Percentiles rank a stretch among this genome's conserved stretches.
Evolutionary conservation across 2,888 invertebrate species (phyloP).

Genomic region (Erpobdella octoculata): DNA sequence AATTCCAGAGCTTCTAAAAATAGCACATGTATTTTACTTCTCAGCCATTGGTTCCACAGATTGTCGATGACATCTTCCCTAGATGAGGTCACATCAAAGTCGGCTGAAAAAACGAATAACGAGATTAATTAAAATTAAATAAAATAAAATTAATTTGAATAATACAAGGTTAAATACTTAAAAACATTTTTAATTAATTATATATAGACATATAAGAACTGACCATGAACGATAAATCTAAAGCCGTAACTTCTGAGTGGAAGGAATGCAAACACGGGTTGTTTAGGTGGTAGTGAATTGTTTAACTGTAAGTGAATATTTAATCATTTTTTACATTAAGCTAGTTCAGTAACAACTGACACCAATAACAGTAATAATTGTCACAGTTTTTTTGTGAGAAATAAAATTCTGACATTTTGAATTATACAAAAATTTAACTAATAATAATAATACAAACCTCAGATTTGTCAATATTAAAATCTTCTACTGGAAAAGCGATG

Average conservation of each 20-base stretch:
- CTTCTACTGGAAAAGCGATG: slow-evolving; percentile 44
- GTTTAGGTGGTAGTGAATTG: slow-evolving; percentile 41
- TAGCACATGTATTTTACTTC: slow-evolving; percentile 45
- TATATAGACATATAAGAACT: background rate
- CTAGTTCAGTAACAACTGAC: background rate
- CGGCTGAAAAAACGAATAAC: slow-evolving; percentile 41
- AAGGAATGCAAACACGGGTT: slow-evolving; percentile 51
- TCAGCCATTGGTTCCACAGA: slow-evolving; percentile 52
- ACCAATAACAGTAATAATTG: background rate
- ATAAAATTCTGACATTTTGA: background rate
- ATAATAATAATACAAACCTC: too few species aligned
- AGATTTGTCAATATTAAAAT: background rate
- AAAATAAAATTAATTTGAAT: background rate
- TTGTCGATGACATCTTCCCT: slow-evolving; percentile 52
- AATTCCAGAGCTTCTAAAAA: slow-evolving; percentile 47
- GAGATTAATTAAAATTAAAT: background rate
- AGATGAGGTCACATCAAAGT: slow-evolving; percentile 53
- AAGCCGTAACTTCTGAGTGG: slow-evolving; percentile 52
- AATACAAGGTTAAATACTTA: background rate
- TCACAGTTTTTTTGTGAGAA: background rate
- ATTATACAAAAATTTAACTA: background rate
- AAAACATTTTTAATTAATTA: background rate
- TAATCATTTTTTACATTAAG: background rate
- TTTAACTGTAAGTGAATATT: background rate
- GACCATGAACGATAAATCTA: slow-evolving; percentile 50